These are phyloP conservation scores for Leptinotarsa haldemani DNA, from an alignment of 2,888 invertebrate species.

Conservation along the genomic window DNA sequence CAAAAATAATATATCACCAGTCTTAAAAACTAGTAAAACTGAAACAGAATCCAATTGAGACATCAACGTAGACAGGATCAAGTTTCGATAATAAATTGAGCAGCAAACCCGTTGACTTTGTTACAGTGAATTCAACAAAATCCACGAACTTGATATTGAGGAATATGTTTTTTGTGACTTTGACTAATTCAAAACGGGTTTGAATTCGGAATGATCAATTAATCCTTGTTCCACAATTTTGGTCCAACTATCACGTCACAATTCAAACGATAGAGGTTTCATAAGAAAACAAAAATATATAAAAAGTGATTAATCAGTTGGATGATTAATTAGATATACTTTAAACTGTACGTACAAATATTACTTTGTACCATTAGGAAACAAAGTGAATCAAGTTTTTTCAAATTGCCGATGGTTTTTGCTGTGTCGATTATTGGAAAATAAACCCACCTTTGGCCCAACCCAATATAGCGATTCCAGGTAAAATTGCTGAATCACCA, in stretches of 20 bases:
- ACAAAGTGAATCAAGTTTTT: too few species aligned
- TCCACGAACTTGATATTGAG: neutral
- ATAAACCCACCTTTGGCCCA: neutral
- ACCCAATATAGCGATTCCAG: conserved; percentile 2
- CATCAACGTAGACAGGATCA: neutral
- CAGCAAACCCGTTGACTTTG: neutral
- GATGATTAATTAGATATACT: too few species aligned
- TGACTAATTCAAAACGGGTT: neutral
- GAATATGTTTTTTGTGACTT: neutral
- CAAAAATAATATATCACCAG: neutral
- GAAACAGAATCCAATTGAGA: neutral
- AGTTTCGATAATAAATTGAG: neutral
- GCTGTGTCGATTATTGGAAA: too few species aligned
- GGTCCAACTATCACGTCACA: too few species aligned
- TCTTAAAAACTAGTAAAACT: neutral
- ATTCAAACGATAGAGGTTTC: too few species aligned
- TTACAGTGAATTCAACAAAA: neutral
- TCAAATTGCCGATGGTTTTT: too few species aligned
- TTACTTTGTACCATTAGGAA: too few species aligned
- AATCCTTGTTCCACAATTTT: too few species aligned
- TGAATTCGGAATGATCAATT: too few species aligned
- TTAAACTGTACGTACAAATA: too few species aligned
- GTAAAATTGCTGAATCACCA: conserved; percentile 2
- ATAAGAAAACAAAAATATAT: too few species aligned
- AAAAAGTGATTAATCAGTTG: too few species aligned